Evolutionary conservation across 2,113 vertebrate genomes (phyloP).

Genomic region (Synodontis membranacea): DNA sequence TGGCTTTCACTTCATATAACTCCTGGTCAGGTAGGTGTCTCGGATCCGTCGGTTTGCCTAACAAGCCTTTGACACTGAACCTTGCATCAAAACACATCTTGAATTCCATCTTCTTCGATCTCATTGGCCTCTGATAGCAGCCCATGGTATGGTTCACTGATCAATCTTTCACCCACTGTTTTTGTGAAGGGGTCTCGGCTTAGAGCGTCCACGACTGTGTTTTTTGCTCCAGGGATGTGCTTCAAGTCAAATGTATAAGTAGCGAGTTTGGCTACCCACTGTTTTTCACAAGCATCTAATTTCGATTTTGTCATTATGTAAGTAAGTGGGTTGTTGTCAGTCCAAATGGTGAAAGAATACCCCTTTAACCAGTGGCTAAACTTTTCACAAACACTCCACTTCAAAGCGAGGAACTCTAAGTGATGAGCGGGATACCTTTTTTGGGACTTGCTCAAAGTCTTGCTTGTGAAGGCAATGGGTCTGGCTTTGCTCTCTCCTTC

Average conservation of each 20-base stretch:
- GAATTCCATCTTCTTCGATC: no score
- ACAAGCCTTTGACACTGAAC: no score
- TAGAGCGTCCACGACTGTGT: neutral
- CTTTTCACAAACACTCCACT: slow-evolving; percentile 43
- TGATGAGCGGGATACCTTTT: slow-evolving; percentile 26
- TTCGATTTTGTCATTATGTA: neutral
- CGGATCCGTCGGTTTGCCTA: no score
- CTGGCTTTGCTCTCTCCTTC: no score
- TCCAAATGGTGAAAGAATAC: neutral
- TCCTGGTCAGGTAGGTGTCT: no score
- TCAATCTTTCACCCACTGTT: neutral
- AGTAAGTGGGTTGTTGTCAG: neutral
- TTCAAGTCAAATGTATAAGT: neutral
- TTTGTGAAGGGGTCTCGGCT: neutral
- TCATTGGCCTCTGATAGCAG: no score
- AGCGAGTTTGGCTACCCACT: slow-evolving; percentile 16
- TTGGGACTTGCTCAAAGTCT: slow-evolving; percentile 18
- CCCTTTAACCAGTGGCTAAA: slow-evolving; percentile 40
- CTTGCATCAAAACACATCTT: no score
- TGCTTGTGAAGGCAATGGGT: slow-evolving; percentile 18
- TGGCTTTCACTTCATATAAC: no score
- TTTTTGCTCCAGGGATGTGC: no score
- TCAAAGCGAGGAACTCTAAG: slow-evolving; percentile 38
- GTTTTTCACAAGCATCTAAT: slow-evolving; percentile 5
- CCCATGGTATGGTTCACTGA: neutral